Evolutionary conservation across 2,113 vertebrate species (phyloP).

Genomic region (Trematocara unimaculatum): DNA sequence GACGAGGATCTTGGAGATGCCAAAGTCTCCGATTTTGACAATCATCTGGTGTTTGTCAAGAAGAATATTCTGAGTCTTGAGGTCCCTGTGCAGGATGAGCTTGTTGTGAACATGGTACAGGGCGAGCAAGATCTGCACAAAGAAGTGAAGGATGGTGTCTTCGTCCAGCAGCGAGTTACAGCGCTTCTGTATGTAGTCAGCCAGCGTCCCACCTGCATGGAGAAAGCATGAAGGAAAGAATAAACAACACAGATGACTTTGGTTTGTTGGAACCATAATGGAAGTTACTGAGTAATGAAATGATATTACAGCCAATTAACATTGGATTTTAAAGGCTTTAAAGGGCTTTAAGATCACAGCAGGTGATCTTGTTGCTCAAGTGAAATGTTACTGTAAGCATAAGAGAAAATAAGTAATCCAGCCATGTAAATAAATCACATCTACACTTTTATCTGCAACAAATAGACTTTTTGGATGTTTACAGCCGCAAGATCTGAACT

Average conservation of each 20-base stretch:
- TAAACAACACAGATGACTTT: not conserved
- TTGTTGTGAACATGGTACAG: slow-evolving; percentile 96
- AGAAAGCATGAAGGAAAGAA: not conserved
- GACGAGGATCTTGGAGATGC: slow-evolving; percentile 98
- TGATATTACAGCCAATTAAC: not conserved
- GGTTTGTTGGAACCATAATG: not conserved
- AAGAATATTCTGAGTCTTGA: slow-evolving; percentile 98
- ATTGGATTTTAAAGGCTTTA: not conserved
- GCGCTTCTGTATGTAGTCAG: slow-evolving; percentile 95
- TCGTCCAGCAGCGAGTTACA: slow-evolving; percentile 96
- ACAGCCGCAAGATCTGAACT: not conserved
- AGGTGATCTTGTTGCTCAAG: not conserved
- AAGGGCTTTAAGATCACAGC: not conserved
- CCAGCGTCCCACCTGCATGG: slow-evolving; percentile 86
- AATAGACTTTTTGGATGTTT: not conserved
- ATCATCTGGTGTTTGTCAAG: slow-evolving; percentile 97
- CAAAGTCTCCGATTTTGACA: slow-evolving; percentile 96
- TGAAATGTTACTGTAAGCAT: not conserved
- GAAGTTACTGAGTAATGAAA: not conserved
- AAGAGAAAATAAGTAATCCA: not conserved
- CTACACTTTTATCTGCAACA: not conserved
- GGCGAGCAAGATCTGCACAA: slow-evolving; percentile 93
- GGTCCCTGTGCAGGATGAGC: slow-evolving; percentile 93
- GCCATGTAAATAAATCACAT: not conserved
- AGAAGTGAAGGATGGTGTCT: slow-evolving; percentile 97